Evolutionary conservation across 2,888 invertebrate genomes (phyloP), one percentile per base, ranked within the genome.

Genomic region (Sphaerophoria rueppellii): DNA sequence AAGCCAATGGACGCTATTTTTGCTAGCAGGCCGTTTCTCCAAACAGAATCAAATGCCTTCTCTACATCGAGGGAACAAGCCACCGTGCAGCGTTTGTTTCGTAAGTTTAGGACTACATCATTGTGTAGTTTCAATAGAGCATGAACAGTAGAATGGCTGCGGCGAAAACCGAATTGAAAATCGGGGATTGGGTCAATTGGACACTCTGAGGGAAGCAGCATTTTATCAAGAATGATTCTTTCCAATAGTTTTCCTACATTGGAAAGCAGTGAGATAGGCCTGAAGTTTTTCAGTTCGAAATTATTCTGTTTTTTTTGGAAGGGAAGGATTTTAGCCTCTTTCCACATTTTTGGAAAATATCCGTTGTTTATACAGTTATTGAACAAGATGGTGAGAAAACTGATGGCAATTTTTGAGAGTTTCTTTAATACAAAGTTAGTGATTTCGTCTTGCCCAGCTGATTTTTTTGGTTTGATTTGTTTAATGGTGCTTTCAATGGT

Each of bases 211-310:
- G 48, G 48, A n/a, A 14, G 14, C 5, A 14, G 2, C 48, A 48
- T 14, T n/a, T 48, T 48, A 1, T 14, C 6, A 0, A 48, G 14
- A 14, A 48, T 48, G 6, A 48, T 2, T 4, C 14, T 4, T 48
- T 48, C 48, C 4, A 48, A 14, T 4, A 81, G 34, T 54, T 71
- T 81, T 11, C 70, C 76, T 2, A 72, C 4, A 46, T 74, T 67
- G 0, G 74, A 74, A 12, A 74, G 65, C 0, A 65, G 35, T 0
- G 67, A 76, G 11, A 76, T 75, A 0, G 76, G 76, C 9, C 76
- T 48, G 12, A 54, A 55, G 35, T 70, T 70, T 12, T 61, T 60
- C 0, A 52, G 35, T 6, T 43, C 34, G 9, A n/a, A 61, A 32
- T 34, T 35, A 9, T 58, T 75, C 0, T 3, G 14, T 7, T 75